Percentiles rank a stretch among this genome's conserved stretches.
Conservation (phyloP, 2,888 invertebrate genomes). For the Drosophila tripunctata region DNA sequence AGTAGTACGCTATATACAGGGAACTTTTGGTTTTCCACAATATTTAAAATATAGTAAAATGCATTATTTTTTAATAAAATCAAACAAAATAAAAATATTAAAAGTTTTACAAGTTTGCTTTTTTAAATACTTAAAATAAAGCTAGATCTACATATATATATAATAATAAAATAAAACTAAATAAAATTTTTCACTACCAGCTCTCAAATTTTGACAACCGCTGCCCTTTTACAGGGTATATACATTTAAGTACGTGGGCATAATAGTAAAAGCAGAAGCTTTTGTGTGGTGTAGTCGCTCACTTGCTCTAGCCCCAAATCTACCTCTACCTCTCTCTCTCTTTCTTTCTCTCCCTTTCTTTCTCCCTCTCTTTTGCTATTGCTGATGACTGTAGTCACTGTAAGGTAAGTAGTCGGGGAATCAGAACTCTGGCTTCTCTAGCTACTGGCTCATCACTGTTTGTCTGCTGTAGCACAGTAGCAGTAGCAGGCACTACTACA, state of each 20-base stretch:
- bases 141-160: too few relatives aligned
- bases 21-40: too few relatives aligned
- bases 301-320: background rate
- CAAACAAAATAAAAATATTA: too few relatives aligned
- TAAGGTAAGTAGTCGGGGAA: constrained; percentile 43
- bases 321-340: constrained; percentile 1
- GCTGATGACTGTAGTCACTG: constrained; percentile 35
- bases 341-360: background rate
- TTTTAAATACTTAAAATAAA: too few relatives aligned
- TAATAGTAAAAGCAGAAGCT: constrained; percentile 70
- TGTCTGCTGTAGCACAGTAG: constrained; percentile 33
- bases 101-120: too few relatives aligned
- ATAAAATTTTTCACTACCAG: background rate
- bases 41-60: too few relatives aligned
- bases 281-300: constrained; percentile 54
- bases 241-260: constrained; percentile 75
- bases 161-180: background rate
- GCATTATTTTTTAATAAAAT: too few relatives aligned
- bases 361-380: background rate
- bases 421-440: constrained; percentile 13
- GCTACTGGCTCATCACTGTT: constrained; percentile 20
- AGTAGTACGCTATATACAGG: too few relatives aligned
- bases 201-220: too few relatives aligned
- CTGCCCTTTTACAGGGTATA: constrained; percentile 40
- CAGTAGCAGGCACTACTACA: constrained; percentile 10